Evolutionary conservation across 2,888 invertebrate species (phyloP), one percentile per base, ranked within the genome.

Genomic region (Suillia variegata): DNA sequence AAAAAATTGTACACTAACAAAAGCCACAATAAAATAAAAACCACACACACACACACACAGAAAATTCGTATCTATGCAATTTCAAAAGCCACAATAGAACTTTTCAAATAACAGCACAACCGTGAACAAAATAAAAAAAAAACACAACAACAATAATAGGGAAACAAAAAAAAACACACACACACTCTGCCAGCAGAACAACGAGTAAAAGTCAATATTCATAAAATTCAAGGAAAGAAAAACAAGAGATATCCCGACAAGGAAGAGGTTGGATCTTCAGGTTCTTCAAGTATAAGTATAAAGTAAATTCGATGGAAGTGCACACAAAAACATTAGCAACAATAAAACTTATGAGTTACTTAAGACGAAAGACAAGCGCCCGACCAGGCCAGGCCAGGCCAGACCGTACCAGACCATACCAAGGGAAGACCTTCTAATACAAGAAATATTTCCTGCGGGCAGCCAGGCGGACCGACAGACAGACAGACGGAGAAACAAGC

Each of bases 251-350:
- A n/a, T n/a, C n/a, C n/a, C n/a, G n/a, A n/a, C n/a, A n/a, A n/a
- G n/a, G n/a, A n/a, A n/a, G n/a, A n/a, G n/a, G n/a, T n/a, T n/a
- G n/a, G n/a, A n/a, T n/a, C n/a, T n/a, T n/a, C n/a, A n/a, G n/a
- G n/a, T n/a, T n/a, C n/a, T n/a, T n/a, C n/a, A n/a, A n/a, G n/a
- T n/a, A n/a, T n/a, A n/a, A n/a, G n/a, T n/a, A n/a, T n/a, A n/a
- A n/a, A 38, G 10, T 13, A 38, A 26, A 10, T 26, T 26, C 38
- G 38, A 38, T 10, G n/a, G 13, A 5, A 10, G n/a, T 10, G 38
- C 38, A 38, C 45, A 45, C 45, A 45, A 45, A 45, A 17, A 45
- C 45, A 45, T 45, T 45, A 45, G 45, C 17, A 45, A 20, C 45
- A 45, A 45, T 45, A 45, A 45, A 45, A 38, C 38, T 38, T n/a